Evolutionary conservation across 2,113 vertebrate species (phyloP).

Genomic region (Zapornia atra): DNA sequence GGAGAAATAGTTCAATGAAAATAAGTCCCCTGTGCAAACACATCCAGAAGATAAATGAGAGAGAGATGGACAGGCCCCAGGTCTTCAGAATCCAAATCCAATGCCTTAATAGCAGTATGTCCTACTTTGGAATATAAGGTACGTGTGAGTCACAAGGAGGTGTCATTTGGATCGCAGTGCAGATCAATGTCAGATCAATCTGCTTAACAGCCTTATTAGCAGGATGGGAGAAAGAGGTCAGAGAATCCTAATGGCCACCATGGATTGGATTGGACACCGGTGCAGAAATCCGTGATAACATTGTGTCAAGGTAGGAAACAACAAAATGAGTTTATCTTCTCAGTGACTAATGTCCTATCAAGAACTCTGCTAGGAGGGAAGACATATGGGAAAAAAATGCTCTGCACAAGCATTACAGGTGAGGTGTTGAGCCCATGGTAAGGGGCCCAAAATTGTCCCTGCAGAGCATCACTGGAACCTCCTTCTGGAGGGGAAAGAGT

Average conservation of each 20-base stretch:
- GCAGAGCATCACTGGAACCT: not conserved
- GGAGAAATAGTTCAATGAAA: not conserved
- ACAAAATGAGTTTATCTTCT: not conserved
- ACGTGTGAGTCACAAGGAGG: not conserved
- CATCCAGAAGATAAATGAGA: not conserved
- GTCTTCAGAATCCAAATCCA: not conserved
- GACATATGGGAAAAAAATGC: fast-evolving
- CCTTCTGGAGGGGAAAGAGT: not conserved
- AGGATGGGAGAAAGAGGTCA: not conserved
- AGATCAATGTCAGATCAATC: not conserved
- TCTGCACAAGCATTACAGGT: not conserved
- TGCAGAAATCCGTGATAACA: not conserved
- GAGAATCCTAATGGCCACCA: not conserved
- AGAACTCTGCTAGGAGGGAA: not conserved
- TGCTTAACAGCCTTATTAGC: not conserved
- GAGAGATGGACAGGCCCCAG: not conserved
- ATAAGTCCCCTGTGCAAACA: not conserved
- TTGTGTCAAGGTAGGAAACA: fast-evolving
- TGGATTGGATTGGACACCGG: not conserved
- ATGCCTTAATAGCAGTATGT: not conserved
- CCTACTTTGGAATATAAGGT: not conserved
- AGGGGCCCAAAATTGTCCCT: not conserved
- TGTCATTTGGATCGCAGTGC: not conserved
- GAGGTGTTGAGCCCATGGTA: not conserved
- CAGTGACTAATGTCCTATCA: not conserved